Base-by-base conservation (phyloP, 2,113 vertebrate species). In the Neopipo cinnamomea region DNA sequence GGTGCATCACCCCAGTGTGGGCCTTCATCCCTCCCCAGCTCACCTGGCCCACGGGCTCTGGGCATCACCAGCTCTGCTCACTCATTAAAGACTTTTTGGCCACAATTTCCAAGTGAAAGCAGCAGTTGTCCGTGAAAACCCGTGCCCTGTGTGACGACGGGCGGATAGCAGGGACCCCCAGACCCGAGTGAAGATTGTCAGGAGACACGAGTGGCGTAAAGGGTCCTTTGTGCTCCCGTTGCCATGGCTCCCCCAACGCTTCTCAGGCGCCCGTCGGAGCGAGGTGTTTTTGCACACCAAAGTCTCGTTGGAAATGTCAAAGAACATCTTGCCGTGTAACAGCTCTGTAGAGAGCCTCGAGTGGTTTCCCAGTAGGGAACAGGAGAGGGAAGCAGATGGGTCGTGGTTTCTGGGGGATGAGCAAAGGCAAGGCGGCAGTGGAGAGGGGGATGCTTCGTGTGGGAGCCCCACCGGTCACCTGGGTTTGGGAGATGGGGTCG, bases 261-360 rank as follows among this genome's bases (percentile, higher is more conserved):
- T 94, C 96, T 92, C 96, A 35, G 96, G 97, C 94, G 6, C 88
- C 78, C 23, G 3, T 55, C 22, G 31, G 92, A 96, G 96, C 46
- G 72, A 97, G 96, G 87, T 93, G 86, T 96, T 97, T 97, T 96
- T 91, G 71, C 53, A 87, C 89, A 94, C 97, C 96, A 85, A 97
- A 96, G 94, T 87, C 95, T 84, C 47, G 30, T 93, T 94, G 96
- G 70, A 98, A 98, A 98, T 97, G 98, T 98, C 97, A 98, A 67
- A 89, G 95, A 97, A 96, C 94, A 97, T 97, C 93, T 96, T 91
- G 94, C 83, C 24, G 11, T 68, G 84, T 85, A 79, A 72, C 84
- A 44, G 90, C 94, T 94, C 84, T 24, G n/a, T 11, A 7, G 92
- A 89, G 88, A 91, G 93, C 78, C 78, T 79, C 2, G 3, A 88